Conservation (phyloP, 2,888 invertebrate genomes). For the Lochmaea capreae region DNA sequence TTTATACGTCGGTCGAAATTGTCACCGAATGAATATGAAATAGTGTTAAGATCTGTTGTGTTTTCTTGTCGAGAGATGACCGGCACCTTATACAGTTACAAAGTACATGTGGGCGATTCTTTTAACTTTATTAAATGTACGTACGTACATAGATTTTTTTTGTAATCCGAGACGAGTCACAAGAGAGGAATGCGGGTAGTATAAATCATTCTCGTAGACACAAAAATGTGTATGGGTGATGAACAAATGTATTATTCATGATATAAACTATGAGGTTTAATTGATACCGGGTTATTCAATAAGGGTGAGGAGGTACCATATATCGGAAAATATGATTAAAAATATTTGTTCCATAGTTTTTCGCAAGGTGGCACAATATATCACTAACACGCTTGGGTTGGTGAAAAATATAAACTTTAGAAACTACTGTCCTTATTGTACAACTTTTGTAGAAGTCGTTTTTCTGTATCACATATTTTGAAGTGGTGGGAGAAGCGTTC, state of each 20-base stretch:
- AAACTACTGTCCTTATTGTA: too few relatives aligned
- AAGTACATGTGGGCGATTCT: constrained; percentile 20
- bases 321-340: too few relatives aligned
- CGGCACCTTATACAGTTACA: constrained; percentile 11
- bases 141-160: neutral
- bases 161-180: neutral
- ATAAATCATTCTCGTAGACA: neutral
- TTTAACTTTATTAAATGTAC: constrained; percentile 19
- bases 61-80: constrained; percentile 3
- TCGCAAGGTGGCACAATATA: too few relatives aligned
- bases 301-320: too few relatives aligned
- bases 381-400: too few relatives aligned
- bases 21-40: constrained; percentile 23
- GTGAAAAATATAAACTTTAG: too few relatives aligned
- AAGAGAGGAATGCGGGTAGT: constrained; percentile 1
- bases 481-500: too few relatives aligned
- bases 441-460: too few relatives aligned
- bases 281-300: too few relatives aligned
- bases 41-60: constrained; percentile 23
- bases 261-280: too few relatives aligned
- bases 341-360: too few relatives aligned
- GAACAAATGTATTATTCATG: neutral
- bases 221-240: neutral
- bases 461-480: too few relatives aligned
- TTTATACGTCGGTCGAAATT: constrained; percentile 14